phyloP scores from a whole-genome alignment of 2,113 vertebrate species.

The Ctenodactylus gundi region DNA sequence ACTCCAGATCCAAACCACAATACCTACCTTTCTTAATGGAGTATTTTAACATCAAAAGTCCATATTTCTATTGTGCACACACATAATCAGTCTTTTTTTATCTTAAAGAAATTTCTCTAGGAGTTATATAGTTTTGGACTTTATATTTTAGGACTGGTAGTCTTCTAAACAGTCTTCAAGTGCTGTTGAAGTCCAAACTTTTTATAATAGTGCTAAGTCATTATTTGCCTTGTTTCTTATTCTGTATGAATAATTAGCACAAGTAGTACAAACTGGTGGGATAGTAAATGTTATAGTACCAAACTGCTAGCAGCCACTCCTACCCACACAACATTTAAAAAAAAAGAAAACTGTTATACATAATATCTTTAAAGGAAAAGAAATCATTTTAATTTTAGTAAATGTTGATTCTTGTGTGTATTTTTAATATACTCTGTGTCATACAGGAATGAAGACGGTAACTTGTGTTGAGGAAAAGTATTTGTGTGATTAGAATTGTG shows the following conservation, averaged over 20 bases:
- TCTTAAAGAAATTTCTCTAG: background rate
- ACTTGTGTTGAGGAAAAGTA: background rate
- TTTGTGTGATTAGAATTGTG: background rate
- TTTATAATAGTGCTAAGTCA: background rate
- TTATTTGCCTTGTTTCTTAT: background rate
- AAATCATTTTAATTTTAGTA: conserved; percentile 1
- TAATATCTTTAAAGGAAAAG: background rate
- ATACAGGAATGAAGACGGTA: background rate
- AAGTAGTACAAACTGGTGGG: background rate
- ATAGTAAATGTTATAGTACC: background rate
- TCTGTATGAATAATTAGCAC: background rate
- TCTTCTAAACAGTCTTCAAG: too few relatives aligned
- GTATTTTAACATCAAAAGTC: background rate
- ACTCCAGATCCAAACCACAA: too few relatives aligned
- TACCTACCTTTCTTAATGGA: background rate
- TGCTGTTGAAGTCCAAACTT: too few relatives aligned
- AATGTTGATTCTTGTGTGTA: background rate
- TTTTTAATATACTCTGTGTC: background rate
- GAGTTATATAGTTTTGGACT: background rate
- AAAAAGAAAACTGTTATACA: too few relatives aligned
- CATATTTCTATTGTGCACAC: background rate
- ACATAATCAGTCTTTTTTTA: background rate
- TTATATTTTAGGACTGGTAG: background rate
- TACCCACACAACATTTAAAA: background rate
- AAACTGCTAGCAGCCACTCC: background rate